Evolutionary conservation across 2,797 vertebrate genomes (phyloP), one percentile per base, ranked within the genome.

Genomic region (Pangasius krempfi): DNA sequence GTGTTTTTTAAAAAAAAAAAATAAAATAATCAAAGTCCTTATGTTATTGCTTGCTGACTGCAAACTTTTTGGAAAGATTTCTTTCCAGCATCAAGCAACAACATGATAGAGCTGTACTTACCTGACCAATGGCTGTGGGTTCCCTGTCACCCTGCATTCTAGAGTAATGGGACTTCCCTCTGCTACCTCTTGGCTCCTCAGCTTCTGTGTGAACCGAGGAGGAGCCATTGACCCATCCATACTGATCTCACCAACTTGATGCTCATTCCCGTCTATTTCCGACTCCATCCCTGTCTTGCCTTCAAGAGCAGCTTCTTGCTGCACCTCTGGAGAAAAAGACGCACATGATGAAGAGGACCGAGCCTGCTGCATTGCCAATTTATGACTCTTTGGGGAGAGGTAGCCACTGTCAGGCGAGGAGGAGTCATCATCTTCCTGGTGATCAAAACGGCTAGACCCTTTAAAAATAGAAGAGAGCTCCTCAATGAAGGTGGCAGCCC

Each of bases 331-430:
- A 68, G 90, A 91, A 64, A 86, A 87, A 75, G 87, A 91, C 27
- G 93, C 92, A 60, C 82, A 94, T 0, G 94, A 93, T 84, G 94
- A 93, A 87, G 93, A 94, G 86, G 93, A 93, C 27, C 93, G 93
- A 20, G 70, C 91, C 0, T 93, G 93, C 60, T 89, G 89, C 40
- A 60, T 33, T 30, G 89, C 89, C 75, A 89, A 64, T 0, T 94
- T 94, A 83, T 96, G 96, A 73, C 94, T 96, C 92, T 96, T 96
- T 0, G 98, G 98, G 82, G 98, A 98, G 83, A 98, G 93, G 91
- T 99, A 99, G 13, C 99, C 98, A 70, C 99, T 99, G 89, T 99
- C 98, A 1, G 99, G 98, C 1, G 98, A 99, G 5, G 98, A 99
- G 18, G 97, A 97, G 73, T 99, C 97, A 66, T 97, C 97, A 66